phyloP scores from a whole-genome alignment of 2,888 invertebrate genomes.

The Drosophila vallismaia region DNA sequence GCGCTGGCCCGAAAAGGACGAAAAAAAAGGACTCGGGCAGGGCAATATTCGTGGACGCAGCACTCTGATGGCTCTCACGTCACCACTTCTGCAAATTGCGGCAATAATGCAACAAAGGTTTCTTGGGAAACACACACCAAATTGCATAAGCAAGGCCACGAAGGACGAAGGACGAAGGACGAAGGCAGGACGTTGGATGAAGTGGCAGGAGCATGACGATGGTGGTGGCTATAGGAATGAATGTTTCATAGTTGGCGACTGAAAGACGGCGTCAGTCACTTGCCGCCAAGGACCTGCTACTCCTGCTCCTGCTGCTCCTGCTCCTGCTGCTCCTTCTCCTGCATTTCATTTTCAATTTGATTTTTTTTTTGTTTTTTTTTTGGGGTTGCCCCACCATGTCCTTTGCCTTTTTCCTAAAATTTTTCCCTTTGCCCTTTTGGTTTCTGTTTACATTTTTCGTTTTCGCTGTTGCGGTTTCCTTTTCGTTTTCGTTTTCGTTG shows the following conservation, averaged over 20 bases:
- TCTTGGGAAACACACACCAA: conserved; percentile 76
- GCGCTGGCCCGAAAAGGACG: conserved; percentile 2
- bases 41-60: conserved; percentile 72
- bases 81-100: conserved; percentile 77
- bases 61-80: conserved; percentile 76
- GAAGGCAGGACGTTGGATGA: too few species aligned
- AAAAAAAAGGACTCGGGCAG: conserved; percentile 12
- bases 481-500: conserved; percentile 53
- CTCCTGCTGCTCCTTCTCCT: conserved; percentile 23
- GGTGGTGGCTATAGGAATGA: conserved; percentile 4
- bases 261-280: conserved; percentile 66
- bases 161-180: background rate
- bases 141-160: conserved; percentile 65
- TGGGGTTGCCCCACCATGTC: background rate
- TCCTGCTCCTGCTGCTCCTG: background rate
- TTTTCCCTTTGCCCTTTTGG: conserved; percentile 16
- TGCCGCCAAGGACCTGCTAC: conserved; percentile 26
- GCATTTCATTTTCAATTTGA: conserved; percentile 66
- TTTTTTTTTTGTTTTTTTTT: conserved; percentile 15
- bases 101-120: conserved; percentile 77
- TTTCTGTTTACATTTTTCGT: conserved; percentile 66
- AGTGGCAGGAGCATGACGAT: background rate
- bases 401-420: conserved; percentile 1
- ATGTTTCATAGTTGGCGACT: conserved; percentile 52
- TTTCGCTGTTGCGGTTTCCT: conserved; percentile 68